Evolutionary conservation across 2,797 vertebrate genomes (phyloP).

Genomic region (Darevskia mixta): DNA sequence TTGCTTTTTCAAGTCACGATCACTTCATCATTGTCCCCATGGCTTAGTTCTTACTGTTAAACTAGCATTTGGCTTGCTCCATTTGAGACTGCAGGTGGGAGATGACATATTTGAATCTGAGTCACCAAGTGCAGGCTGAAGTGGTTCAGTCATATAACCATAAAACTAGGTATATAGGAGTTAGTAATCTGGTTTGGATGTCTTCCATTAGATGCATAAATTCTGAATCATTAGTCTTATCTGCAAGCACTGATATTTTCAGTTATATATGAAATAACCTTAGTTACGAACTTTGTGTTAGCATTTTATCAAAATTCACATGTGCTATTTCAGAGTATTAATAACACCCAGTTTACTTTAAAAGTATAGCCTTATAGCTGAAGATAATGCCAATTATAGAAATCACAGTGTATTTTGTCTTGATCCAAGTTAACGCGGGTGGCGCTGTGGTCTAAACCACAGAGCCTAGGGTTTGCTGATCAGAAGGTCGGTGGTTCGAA

Average conservation of each 20-base stretch:
- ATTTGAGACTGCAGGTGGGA: neutral
- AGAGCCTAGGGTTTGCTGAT: too few species aligned
- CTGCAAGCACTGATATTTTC: neutral
- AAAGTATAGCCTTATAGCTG: too few species aligned
- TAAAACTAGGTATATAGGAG: neutral
- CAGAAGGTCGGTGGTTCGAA: too few species aligned
- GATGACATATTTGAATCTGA: neutral
- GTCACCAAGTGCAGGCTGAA: neutral
- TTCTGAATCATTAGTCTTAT: neutral
- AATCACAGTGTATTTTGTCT: neutral
- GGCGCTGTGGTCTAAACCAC: too few species aligned
- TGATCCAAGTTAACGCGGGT: neutral
- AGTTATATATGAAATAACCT: neutral
- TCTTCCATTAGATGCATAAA: slow-evolving; percentile 27
- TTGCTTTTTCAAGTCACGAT: slow-evolving; percentile 25
- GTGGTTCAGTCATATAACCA: neutral
- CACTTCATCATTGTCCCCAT: neutral
- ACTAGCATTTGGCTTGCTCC: neutral
- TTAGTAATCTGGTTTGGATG: slow-evolving; percentile 4
- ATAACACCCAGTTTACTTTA: too few species aligned
- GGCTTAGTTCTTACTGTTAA: neutral
- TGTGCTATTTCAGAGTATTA: neutral
- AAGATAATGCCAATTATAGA: neutral
- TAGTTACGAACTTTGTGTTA: neutral
- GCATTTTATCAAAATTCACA: neutral